Base-by-base conservation (phyloP, 2,888 invertebrate species). In the Micoletzkya japonica region DNA sequence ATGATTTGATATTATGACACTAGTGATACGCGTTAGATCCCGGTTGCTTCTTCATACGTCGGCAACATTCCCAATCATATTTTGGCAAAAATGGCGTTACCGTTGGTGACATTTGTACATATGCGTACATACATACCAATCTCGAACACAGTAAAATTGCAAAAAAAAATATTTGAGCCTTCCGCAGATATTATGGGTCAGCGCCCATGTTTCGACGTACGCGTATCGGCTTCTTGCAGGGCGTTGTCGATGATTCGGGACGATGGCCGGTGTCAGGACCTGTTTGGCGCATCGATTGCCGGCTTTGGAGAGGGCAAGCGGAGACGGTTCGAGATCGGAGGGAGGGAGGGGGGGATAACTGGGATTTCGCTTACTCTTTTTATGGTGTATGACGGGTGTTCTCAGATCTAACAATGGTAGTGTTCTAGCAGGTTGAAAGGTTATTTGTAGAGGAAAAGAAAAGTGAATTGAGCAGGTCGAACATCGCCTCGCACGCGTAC, bases 261-360 rank as follows among this genome's bases (percentile, higher is more conserved):
- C 30, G 83, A 83, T 71, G 77, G 77, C 1, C 73, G 78, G 6
- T 82, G 83, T 58, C 76, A 74, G 50, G 81, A 81, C 59, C 72
- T 81, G 0, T 81, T 83, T 72, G 84, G 84, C 6, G 66, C 74
- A 20, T 58, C 74, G 4, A 81, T 84, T 32, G 44, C 58, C 26
- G 79, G 78, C 10, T 79, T 78, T 70, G 79, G 79, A 50, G 79
- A 79, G 66, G 78, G 82, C 17, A 70, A 78, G 39, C 73, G 81
- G 14, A 73, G 81, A 20, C 24, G 64, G 52, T 64, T 34, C 24
- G 39, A 58, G 56, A 67, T 67, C 36, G 56, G 66, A 39, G 24
- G 6, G 17, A 44, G n/a, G n/a, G n/a, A n/a, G n/a, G n/a, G n/a
- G n/a, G 14, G 49, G 49, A n/a, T n/a, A 44, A 44, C 14, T 17